Percentiles rank a stretch among this genome's conserved stretches.
phyloP scores from a whole-genome alignment of 2,888 invertebrate species.

The Campopleginae sp. region DNA sequence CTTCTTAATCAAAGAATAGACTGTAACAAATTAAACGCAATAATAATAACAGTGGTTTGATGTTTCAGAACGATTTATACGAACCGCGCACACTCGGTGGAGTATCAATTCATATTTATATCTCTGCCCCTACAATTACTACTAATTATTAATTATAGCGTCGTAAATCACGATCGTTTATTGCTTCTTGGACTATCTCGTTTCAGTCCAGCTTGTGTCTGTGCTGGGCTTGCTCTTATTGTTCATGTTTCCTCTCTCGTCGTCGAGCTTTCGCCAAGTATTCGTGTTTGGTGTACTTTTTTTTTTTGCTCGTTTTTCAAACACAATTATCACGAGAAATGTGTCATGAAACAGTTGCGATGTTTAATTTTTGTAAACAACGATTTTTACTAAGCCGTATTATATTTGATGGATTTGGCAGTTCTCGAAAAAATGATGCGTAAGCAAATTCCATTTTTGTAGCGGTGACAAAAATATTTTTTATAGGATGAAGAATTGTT shows the following conservation, averaged over 20 bases:
- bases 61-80: slow-evolving; percentile 36
- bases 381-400: not conserved
- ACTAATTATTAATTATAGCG: slow-evolving; percentile 77
- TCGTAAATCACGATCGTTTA: slow-evolving; percentile 78
- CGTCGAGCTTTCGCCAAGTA: slow-evolving; percentile 22
- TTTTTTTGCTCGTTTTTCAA: not conserved
- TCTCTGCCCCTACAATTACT: slow-evolving; percentile 72
- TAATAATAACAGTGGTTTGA: slow-evolving; percentile 38
- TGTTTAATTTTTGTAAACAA: not conserved
- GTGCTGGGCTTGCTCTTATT: slow-evolving; percentile 35
- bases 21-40: slow-evolving; percentile 16
- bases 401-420: not conserved
- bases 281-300: not conserved
- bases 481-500: not conserved
- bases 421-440: not conserved
- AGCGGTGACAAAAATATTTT: not conserved
- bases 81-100: slow-evolving; percentile 48
- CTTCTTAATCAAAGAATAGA: slow-evolving; percentile 25
- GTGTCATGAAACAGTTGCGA: not conserved
- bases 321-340: slow-evolving; percentile 2
- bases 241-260: slow-evolving; percentile 22
- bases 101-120: slow-evolving; percentile 77
- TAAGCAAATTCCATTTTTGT: not conserved
- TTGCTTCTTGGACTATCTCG: slow-evolving; percentile 67
- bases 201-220: slow-evolving; percentile 26